These are phyloP conservation scores for Schizothorax lantsangensis DNA, from an alignment of 2,797 vertebrate species.

Conservation along the genomic window DNA sequence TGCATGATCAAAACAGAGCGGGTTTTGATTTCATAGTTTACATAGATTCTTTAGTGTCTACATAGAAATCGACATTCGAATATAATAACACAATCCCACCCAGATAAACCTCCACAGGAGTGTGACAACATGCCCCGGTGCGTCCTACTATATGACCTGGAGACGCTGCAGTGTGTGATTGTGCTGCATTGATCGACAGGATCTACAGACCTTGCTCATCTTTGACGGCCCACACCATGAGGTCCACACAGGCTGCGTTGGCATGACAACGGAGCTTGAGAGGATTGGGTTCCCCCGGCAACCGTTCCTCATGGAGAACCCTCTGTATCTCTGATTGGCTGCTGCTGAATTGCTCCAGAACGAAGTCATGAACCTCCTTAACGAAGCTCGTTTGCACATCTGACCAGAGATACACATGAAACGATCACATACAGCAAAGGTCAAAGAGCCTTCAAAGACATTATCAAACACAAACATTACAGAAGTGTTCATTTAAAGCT, in stretches of 20 bases:
- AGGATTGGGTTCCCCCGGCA: constrained; percentile 80
- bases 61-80: neutral
- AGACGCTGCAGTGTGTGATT: neutral
- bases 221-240: constrained; percentile 99
- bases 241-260: constrained; percentile 96
- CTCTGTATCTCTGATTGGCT: constrained; percentile 96
- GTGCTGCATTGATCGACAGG: neutral
- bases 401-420: neutral
- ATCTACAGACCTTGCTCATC: constrained; percentile 83
- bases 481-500: neutral
- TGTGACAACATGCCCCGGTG: constrained; percentile 10
- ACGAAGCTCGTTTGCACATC: constrained; percentile 89
- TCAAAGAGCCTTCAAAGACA: neutral
- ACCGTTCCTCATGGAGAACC: constrained; percentile 85
- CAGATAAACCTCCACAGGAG: constrained; percentile 23
- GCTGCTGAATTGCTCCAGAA: constrained; percentile 95
- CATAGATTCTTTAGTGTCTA: neutral
- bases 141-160: neutral
- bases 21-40: neutral
- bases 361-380: constrained; percentile 97
- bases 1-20: neutral
- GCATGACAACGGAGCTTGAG: constrained; percentile 96
- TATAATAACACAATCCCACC: constrained; percentile 70
- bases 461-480: neutral
- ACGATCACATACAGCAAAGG: neutral